Base-by-base conservation (phyloP, 2,113 vertebrate species). In the Heterotis niloticus region DNA sequence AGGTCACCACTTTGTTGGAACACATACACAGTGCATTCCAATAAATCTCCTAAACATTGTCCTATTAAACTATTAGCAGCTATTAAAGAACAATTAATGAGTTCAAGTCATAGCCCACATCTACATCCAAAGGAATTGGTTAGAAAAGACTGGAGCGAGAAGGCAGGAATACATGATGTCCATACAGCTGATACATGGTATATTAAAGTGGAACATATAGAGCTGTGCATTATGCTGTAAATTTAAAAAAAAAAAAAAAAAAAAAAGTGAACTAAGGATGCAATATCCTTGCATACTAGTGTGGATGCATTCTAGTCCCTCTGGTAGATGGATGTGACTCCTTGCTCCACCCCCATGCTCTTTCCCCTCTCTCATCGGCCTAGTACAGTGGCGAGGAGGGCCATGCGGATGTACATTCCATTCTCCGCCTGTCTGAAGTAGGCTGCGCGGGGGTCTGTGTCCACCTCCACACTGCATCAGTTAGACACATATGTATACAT, bases 351-450 rank as follows among this genome's bases (percentile, higher is more conserved):
- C 20, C 60, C 60, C 60, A 62, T 9, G 24, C 13, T 54, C 59
- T 34, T 13, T 44, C 14, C 4, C 44, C 18, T n/a, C 51, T n/a
- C 29, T 89, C 89, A 96, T 60, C 94, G 91, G 59, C 95, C 95
- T 20, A 98, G 88, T 54, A 98, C 93, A 0, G 96, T 98, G 88
- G 95, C 94, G 65, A 98, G 86, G 78, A 98, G 92, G n/a, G 97
- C 96, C 97, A 98, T 98, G 0, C 97, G 93, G 65, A 98, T 94
- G 85, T 96, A 98, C 97, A 98, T 98, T 85, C 97, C 97, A 0
- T 98, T 98, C 89, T 98, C 97, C 0, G 95, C 96, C 87, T 98
- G 96, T 7, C 97, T 95, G 92, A 98, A 98, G 78, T 98, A 98
- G 0, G 97, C 96, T 0, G 96, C 97, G 0, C 97, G 92, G 0